Base-by-base conservation (phyloP, 1,140 invertebrate species). In the Leucophenga varia region DNA sequence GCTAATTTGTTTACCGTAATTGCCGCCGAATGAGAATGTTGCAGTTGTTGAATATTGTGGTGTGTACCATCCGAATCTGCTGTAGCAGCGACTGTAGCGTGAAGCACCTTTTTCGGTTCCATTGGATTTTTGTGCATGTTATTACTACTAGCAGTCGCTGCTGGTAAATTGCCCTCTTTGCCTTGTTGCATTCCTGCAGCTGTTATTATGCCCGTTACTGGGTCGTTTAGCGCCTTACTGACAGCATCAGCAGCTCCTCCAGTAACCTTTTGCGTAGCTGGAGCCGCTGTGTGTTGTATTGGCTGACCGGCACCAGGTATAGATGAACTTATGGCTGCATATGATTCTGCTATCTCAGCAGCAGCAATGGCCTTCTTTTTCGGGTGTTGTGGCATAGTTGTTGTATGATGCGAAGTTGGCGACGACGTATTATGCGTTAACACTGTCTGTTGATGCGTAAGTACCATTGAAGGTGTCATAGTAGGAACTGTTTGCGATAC, bases 181-280 rank as follows among this genome's bases (percentile, higher is more conserved):
- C 83, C 85, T 56, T 87, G 84, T 0, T 64, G 68, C 54, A 83
- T 76, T 80, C 87, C 84, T 1, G 82, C 84, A n/a, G n/a, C n/a
- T 35, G 84, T 86, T 30, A 90, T 75, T 54, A 87, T 78, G 8
- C 88, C 89, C 2, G 87, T 90, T 0, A 88, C 86, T 1, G 88
- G 87, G 77, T 90, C 88, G 18, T 89, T 86, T 8, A 89, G 64
- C 5, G 69, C 54, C 34, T 72, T 72, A 49, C 59, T 72, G 0
- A 69, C 69, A 2, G 61, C 61, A 52, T 72, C 69, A 5, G 69
- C 69, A 19, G 61, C 64, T 20, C 69, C 69, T 6, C 69, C 69
- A 0, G 69, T 72, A 14, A 63, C 67, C 52, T 72, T 72, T 28
- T 72, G 69, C 1, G 68, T 57, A 14, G 64, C 64, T 8, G 69